Evolutionary conservation across 2,797 vertebrate genomes (phyloP), one percentile per base, ranked within the genome.

Genomic region (Xenopus petersii): DNA sequence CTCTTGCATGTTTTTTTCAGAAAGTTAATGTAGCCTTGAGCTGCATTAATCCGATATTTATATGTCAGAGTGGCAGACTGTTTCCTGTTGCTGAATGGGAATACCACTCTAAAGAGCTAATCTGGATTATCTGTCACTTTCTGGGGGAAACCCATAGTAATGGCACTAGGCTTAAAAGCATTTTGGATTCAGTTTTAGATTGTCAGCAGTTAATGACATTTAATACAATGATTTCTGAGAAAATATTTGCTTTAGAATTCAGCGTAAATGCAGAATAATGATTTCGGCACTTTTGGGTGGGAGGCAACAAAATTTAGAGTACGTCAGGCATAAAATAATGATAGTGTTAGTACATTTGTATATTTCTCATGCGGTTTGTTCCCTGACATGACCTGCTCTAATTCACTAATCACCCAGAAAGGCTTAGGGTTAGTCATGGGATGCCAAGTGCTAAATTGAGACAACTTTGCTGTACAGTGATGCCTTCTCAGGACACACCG

Each of bases 121-220:
- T 79, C 76, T 74, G 76, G 76, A 79, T 79, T 78, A 78, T 78
- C 71, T 54, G 15, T 70, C 46, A 61, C 12, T 55, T 76, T 70
- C 17, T 33, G 12, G 46, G 75, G 76, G 76, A 68, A 79, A 65
- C 71, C 76, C 76, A 55, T 65, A 21, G 51, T 65, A 74, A 79
- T 73, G 51, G 66, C 17, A 36, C 54, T 55, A 54, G 54, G 54
- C 71, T 65, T 79, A 54, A 70, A 64, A 79, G 71, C 70, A 59
- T 73, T 78, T 67, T 61, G 21, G 67, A 60, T 70, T 68, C 48
- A 47, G 62, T 62, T 33, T 61, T 47, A 36, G 73, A 15, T 67
- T 73, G 64, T 66, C 70, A 64, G 49, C 67, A 24, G 63, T 63
- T 56, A 30, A 42, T 71, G 69, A 71, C 30, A 9, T 71, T 68